These are phyloP conservation scores for Sus scrofa DNA, from an alignment of 2,113 vertebrate species.

Conservation along the genomic window T2T-Sscrofa CM000824.6:200956501-200957000, in stretches of 20 bases:
- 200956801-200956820: accelerated
- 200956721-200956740: background rate
- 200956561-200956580: background rate
- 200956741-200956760: background rate
- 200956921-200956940: background rate
- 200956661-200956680: background rate
- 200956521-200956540: background rate
- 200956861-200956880: background rate
- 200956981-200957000: background rate
- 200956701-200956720: background rate
- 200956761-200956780: accelerated
- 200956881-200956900: background rate
- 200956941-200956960: background rate
- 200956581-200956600: background rate
- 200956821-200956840: background rate
- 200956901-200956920: background rate
- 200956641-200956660: background rate
- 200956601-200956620: background rate
- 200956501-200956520: background rate
- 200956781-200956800: background rate
- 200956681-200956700: background rate
- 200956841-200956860: accelerated
- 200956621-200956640: background rate
- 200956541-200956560: background rate
- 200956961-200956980: background rate